Base-by-base conservation (phyloP, 1,140 invertebrate species). In the Diabrotica virgifera region DNA sequence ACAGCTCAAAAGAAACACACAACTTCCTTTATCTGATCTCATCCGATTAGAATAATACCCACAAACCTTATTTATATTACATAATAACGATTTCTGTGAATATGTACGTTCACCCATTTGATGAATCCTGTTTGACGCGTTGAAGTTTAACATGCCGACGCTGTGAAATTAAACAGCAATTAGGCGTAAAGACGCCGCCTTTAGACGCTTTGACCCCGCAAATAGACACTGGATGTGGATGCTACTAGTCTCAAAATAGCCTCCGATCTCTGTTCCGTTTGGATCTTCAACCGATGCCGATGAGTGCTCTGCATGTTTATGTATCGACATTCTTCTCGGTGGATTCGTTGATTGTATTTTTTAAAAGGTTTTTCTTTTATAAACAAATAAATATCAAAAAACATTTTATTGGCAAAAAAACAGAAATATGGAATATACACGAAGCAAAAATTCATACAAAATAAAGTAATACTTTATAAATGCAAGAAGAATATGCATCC, bases 111-210 rank as follows among this genome's bases (percentile, higher is more conserved):
- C 5, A 12, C 12, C 46, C 9, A 54, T 54, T 54, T 35, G 52
- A 54, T 54, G 52, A 5, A 54, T 54, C 6, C 12, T 35, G n/a
- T 54, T 13, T 54, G 12, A 12, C 12, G 52, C 6, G 52, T 4
- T 35, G 52, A 35, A 54, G n/a, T 35, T 35, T 35, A 54, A 54
- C 24, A 54, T 54, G 8, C 52, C 52, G 52, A 13, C 52, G n/a
- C 52, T 54, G 52, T 54, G 52, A 54, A 54, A 54, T 54, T 54
- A 54, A 54, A 54, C 52, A 54, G n/a, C 52, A 54, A 54, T 54
- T 54, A 54, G 52, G 52, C 52, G 52, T 54, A 54, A 35, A 54
- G 52, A 54, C 52, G 52, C 52, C 52, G 52, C 52, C 52, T 54
- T 54, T 54, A 54, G 52, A 54, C 52, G 9, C 12, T 35, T 8